Conservation (phyloP, 2,797 vertebrate species). For the Onychomys arenicola region DNA sequence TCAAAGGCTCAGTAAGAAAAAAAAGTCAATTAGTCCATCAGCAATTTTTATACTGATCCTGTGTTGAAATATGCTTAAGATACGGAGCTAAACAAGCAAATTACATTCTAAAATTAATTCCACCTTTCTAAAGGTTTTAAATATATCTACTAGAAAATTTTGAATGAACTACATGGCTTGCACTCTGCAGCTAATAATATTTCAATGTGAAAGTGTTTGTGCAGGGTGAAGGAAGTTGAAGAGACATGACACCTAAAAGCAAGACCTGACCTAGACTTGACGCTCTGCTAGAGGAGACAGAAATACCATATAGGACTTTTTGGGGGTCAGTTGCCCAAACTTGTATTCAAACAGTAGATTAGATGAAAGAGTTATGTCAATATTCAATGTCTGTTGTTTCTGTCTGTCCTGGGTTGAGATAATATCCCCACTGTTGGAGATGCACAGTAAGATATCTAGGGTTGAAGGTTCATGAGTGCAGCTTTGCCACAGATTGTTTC, state of each 20-base stretch:
- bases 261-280: neutral
- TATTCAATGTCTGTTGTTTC: neutral
- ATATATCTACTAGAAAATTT: neutral
- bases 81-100: neutral
- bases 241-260: neutral
- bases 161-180: neutral
- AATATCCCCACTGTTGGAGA: neutral
- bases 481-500: neutral
- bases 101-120: neutral
- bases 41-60: neutral
- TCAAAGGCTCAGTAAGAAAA: neutral
- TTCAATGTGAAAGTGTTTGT: conserved; percentile 20
- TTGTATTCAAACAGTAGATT: neutral
- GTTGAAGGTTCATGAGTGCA: neutral
- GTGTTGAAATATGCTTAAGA: neutral
- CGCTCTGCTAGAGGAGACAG: neutral
- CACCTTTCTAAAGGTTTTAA: neutral
- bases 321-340: neutral
- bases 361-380: neutral
- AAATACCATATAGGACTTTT: neutral
- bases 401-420: neutral
- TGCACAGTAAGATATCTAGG: neutral
- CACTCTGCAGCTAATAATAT: neutral
- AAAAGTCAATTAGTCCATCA: neutral
- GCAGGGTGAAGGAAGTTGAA: neutral